phyloP scores from a whole-genome alignment of 2,113 vertebrate genomes.

The Scytalopus superciliaris region DNA sequence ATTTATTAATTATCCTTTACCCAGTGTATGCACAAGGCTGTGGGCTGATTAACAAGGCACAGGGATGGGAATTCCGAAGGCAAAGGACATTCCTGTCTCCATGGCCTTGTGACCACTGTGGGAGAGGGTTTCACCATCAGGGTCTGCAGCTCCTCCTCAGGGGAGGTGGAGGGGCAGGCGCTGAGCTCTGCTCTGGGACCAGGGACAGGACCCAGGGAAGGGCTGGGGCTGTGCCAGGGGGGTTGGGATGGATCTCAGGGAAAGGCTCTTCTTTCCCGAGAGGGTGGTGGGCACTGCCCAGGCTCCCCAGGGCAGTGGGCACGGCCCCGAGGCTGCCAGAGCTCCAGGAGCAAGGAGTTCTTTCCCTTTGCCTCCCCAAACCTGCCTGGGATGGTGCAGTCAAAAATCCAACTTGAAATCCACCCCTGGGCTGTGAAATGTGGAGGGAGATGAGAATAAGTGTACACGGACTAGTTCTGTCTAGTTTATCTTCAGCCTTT shows the following conservation, averaged over 20 bases:
- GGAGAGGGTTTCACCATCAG: background rate
- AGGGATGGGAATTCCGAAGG: background rate
- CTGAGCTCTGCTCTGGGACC: background rate
- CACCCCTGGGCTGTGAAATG: background rate
- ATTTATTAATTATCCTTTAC: background rate
- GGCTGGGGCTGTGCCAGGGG: background rate
- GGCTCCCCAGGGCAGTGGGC: background rate
- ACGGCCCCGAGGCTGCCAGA: background rate
- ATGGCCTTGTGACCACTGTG: fast-evolving
- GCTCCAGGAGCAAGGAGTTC: background rate
- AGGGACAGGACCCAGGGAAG: background rate
- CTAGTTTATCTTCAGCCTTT: background rate
- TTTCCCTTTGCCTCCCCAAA: background rate
- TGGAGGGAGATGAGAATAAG: background rate
- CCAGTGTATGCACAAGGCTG: fast-evolving
- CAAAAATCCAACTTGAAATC: background rate
- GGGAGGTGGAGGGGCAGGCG: background rate
- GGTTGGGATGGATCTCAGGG: background rate
- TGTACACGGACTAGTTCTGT: background rate
- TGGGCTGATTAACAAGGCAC: background rate
- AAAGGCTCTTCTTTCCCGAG: background rate
- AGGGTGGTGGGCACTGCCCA: background rate
- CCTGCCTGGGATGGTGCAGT: background rate
- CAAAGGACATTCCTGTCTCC: background rate
- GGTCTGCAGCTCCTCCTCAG: background rate